Evolutionary conservation across 2,113 vertebrate genomes (phyloP).

Genomic region (Pterocles burchelli): DNA sequence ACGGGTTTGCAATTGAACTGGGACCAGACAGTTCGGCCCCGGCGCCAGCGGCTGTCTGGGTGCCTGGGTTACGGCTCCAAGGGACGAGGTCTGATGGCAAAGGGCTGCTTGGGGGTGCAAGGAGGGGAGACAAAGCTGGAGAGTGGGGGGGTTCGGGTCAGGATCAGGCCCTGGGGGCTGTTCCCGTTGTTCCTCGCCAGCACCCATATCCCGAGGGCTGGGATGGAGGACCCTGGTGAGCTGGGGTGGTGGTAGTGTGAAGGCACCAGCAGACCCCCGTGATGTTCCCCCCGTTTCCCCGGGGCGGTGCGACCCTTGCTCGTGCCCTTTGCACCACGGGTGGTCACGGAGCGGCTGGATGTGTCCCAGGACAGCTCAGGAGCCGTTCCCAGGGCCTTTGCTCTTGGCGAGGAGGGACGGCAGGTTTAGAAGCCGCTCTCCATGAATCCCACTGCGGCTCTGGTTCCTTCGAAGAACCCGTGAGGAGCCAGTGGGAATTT

Average conservation of each 20-base stretch:
- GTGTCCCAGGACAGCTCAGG: accelerated
- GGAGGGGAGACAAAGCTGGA: neutral
- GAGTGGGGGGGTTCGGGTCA: neutral
- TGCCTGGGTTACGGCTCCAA: neutral
- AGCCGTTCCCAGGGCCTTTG: neutral
- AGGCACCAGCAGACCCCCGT: accelerated
- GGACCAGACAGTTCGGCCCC: neutral
- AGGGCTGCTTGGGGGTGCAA: neutral
- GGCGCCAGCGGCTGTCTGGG: neutral
- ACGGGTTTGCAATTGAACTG: neutral
- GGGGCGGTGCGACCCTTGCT: accelerated
- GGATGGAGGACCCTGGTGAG: neutral
- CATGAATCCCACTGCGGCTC: neutral
- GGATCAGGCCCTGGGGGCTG: neutral
- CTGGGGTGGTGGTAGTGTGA: neutral
- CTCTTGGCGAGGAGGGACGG: neutral
- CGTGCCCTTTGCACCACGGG: neutral
- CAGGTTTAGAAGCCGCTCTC: neutral
- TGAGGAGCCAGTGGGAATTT: neutral
- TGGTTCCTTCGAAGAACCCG: neutral
- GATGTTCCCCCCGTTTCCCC: neutral
- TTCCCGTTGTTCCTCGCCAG: accelerated
- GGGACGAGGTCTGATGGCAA: neutral
- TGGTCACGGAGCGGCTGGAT: accelerated
- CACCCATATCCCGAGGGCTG: accelerated